Evolutionary conservation across 2,113 vertebrate genomes (phyloP), one percentile per base, ranked within the genome.

Genomic region (Drymodes brunneopygia): DNA sequence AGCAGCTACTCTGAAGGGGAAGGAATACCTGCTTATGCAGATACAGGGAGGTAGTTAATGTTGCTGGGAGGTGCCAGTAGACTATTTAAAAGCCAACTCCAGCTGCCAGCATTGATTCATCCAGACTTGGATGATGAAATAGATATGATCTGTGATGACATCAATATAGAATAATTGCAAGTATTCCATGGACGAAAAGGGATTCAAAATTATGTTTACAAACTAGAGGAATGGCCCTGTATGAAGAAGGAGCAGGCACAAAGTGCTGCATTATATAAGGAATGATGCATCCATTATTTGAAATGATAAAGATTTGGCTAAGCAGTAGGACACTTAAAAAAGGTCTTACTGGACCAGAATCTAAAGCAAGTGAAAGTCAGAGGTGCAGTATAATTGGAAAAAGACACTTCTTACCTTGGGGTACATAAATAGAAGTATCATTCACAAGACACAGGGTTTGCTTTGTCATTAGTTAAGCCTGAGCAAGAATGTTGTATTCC

Each of bases 71-170:
- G 33, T 86, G 25, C 36, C 78, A 72, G 1, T 7, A 78, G 11
- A 31, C 53, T 89, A 47, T 61, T 83, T 50, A 77, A 88, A 88
- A 81, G 44, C 33, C 71, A 73, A 0, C 51, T 86, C 31, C 58
- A 80, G 66, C 35, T 87, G 70, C 40, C 78, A 82, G 6, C 1
- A 2, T 88, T 40, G 44, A 90, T 69, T 93, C 85, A 61, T 87
- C 48, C 28, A 31, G 72, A 67, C 64, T 28, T 71, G 56, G 22
- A 45, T 94, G 92, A 91, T 60, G 58, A 70, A 88, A 86, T 88
- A 86, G 48, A 51, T 78, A 14, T 2, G 23, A 24, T 89, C 48
- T 71, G 38, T 81, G 72, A 84, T 74, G 33, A 53, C 60, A 90
- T 78, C 25, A 64, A 16, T 70, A 40, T 84, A 40, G 31, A 94